Percentiles rank a stretch among this genome's conserved stretches.
Conservation (phyloP, 2,113 vertebrate genomes). For the Silurus glanis region DNA sequence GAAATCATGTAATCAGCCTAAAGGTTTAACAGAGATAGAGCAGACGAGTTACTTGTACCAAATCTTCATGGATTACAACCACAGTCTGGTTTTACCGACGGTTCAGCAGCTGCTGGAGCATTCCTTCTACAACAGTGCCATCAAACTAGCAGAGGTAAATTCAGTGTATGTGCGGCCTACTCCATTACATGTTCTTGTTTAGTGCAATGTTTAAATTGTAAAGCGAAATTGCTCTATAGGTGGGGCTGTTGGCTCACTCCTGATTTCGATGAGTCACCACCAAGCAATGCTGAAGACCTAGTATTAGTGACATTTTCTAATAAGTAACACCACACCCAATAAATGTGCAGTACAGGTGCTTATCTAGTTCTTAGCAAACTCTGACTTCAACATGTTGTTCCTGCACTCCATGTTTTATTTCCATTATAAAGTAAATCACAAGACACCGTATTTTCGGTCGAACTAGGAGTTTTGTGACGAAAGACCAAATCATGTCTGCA, state of each 20-base stretch:
- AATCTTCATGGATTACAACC: conserved; percentile 87
- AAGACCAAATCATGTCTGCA: background rate
- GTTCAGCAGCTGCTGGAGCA: conserved; percentile 88
- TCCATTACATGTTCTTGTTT: background rate
- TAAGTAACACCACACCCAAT: background rate
- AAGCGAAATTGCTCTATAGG: conserved; percentile 48
- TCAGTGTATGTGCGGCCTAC: too few species aligned
- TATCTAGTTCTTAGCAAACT: background rate
- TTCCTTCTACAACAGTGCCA: conserved; percentile 77
- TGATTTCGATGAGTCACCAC: background rate
- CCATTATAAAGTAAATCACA: background rate
- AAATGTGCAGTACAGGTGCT: background rate
- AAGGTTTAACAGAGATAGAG: conserved; percentile 65
- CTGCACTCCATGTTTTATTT: background rate
- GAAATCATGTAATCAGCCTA: conserved; percentile 61
- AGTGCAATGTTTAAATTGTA: background rate
- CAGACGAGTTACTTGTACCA: conserved; percentile 86
- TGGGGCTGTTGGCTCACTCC: conserved; percentile 47
- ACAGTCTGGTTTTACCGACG: conserved; percentile 79
- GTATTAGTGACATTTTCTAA: background rate
- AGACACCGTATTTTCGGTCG: background rate
- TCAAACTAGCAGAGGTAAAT: conserved; percentile 81
- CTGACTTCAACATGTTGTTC: background rate
- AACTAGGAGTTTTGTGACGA: background rate
- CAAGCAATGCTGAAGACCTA: background rate